Base-by-base conservation (phyloP, 2,113 vertebrate species). In the Pavo muticus region DNA sequence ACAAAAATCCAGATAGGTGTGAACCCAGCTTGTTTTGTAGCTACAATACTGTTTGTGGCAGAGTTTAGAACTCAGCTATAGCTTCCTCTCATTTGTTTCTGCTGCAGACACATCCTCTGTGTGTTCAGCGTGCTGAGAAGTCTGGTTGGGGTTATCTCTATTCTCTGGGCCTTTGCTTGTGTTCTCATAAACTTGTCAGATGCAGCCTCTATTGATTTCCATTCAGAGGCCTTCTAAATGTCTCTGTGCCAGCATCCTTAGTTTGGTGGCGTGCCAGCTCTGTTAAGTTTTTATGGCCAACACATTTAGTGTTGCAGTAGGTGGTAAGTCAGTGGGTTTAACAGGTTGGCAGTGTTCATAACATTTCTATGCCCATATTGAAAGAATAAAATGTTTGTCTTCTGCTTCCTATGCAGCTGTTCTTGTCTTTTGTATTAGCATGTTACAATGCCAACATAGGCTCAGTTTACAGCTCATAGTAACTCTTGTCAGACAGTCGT, bases 391-490 rank as follows among this genome's bases (percentile, higher is more conserved):
- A 78, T 39, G 3, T 73, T 95, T 74, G 16, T 29, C 19, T 67
- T 84, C 37, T 18, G 7, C 71, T 83, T 73, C 45, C 32, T 56
- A 3, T 64, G 69, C 30, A 74, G 48, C 14, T 77, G 30, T 61
- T 12, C n/a, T 77, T 82, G 59, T 75, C 37, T 90, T 88, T 70
- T 90, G 30, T 80, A 60, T 70, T 65, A 30, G 37, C 1, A 0
- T 63, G 83, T 80, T 40, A 59, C n/a, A 80, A 4, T 59, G 35
- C 27, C 30, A 54, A 6, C 64, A 91, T 60, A 64, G n/a, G 42
- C 93, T 94, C 90, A 90, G 64, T 35, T 84, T 70, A 86, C 75
- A 71, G 30, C 39, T 88, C 64, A 70, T 11, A 8, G 42, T 40
- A 63, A 50, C 39, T 90, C 79, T 88, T 74, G 76, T 76, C 47